Conservation (phyloP, 2,797 vertebrate genomes). For the Gymnothorax reevesii region DNA sequence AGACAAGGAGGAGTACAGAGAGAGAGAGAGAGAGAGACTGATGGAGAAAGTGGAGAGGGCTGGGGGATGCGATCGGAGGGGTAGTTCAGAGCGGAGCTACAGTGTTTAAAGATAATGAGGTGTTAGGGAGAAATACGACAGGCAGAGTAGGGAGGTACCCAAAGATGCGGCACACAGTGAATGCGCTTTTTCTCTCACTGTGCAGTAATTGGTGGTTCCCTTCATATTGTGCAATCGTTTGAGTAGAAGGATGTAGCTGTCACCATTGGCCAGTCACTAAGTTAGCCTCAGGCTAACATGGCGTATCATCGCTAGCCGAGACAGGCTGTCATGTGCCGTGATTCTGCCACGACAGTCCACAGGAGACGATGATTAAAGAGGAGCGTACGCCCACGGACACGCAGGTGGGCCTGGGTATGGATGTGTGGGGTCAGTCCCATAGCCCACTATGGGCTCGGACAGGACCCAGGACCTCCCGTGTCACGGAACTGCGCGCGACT, state of each 20-base stretch:
- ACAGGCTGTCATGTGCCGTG: background rate
- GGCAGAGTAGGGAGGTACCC: conserved; percentile 34
- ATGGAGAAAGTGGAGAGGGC: conserved; percentile 6
- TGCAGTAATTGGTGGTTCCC: conserved; percentile 5
- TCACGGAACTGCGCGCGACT: background rate
- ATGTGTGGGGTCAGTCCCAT: conserved; percentile 1
- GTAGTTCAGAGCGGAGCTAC: conserved; percentile 32
- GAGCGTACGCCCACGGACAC: background rate
- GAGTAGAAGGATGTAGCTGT: background rate
- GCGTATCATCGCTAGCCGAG: background rate
- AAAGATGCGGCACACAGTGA: conserved; percentile 25
- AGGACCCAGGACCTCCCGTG: background rate
- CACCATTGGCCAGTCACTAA: background rate
- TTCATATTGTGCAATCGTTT: too few relatives aligned
- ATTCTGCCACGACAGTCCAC: background rate
- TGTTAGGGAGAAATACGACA: conserved; percentile 51
- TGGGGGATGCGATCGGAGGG: conserved; percentile 48
- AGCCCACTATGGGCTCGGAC: background rate
- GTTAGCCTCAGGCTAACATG: background rate
- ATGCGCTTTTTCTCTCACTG: conserved; percentile 30
- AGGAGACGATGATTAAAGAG: background rate
- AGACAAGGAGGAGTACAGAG: conserved; percentile 44
- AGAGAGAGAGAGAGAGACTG: conserved; percentile 43
- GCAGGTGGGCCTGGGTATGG: background rate
- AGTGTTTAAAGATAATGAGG: conserved; percentile 35